phyloP scores from a whole-genome alignment of 2,797 vertebrate species.

The Spheniscus humboldti region DNA sequence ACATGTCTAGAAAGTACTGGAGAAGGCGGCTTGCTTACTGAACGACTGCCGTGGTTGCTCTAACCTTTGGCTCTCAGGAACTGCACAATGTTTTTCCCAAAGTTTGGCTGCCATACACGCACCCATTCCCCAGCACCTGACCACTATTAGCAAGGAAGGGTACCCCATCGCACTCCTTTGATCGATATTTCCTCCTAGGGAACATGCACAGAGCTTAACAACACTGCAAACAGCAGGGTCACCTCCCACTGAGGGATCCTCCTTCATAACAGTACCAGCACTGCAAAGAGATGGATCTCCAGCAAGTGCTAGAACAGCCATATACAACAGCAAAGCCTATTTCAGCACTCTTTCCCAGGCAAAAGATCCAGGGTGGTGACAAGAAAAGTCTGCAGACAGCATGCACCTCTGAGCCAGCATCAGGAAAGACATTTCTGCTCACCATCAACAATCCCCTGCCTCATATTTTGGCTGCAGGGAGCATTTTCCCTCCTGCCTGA shows the following conservation, averaged over 20 bases:
- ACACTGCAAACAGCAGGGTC: background rate
- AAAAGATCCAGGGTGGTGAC: background rate
- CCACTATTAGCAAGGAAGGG: background rate
- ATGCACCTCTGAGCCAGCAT: background rate
- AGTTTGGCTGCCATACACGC: background rate
- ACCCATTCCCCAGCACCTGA: background rate
- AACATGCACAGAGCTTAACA: background rate
- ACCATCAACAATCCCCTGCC: background rate
- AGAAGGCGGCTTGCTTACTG: background rate
- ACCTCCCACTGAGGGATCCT: background rate
- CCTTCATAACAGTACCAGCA: background rate
- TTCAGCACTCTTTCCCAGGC: fast-evolving
- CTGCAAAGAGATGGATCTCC: background rate
- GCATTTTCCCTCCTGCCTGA: background rate
- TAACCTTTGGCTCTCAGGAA: background rate
- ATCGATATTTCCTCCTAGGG: fast-evolving
- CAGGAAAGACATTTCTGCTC: background rate
- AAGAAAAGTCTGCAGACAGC: background rate
- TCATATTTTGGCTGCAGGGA: background rate
- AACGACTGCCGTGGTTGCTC: background rate
- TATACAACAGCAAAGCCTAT: background rate
- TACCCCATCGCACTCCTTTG: background rate
- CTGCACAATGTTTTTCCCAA: background rate
- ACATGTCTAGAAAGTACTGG: background rate
- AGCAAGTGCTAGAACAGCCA: background rate